Percentiles rank a stretch among this genome's conserved stretches.
Conservation (phyloP, 2,888 invertebrate species). For the Drosophila diplacantha region DNA sequence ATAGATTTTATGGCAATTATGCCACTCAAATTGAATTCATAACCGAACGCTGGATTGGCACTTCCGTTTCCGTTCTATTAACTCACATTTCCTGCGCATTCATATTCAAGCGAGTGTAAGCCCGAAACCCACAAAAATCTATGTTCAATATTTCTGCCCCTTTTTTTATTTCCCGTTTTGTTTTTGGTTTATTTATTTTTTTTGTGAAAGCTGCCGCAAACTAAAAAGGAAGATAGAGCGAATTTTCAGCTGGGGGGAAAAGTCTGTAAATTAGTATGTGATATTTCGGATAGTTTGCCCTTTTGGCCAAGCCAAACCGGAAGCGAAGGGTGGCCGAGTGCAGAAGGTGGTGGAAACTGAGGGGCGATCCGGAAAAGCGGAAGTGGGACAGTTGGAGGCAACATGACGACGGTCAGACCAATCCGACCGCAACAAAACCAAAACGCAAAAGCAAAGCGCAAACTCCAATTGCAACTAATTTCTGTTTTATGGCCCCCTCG, state of each 20-base stretch:
- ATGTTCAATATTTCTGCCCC: constrained; percentile 23
- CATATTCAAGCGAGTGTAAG: constrained; percentile 41
- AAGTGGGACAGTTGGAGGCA: constrained; percentile 25
- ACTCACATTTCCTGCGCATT: constrained; percentile 56
- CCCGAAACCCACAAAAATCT: constrained; percentile 37
- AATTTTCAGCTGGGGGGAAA: constrained; percentile 28
- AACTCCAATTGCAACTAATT: constrained; percentile 71
- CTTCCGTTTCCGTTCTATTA: constrained; percentile 61
- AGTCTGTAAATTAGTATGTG: constrained; percentile 63
- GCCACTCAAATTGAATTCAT: constrained; percentile 33
- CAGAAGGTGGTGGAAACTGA: not conserved
- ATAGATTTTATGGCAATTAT: constrained; percentile 26
- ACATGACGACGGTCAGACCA: constrained; percentile 40
- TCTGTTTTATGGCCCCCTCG: constrained; percentile 60
- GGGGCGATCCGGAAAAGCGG: constrained; percentile 1
- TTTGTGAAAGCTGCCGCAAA: constrained; percentile 11
- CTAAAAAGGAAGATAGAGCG: constrained; percentile 9
- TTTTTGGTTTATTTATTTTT: constrained; percentile 1
- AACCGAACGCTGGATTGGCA: constrained; percentile 37
- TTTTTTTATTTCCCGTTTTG: not conserved
- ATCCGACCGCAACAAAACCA: constrained; percentile 62
- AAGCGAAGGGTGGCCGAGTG: constrained; percentile 42
- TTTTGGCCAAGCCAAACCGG: constrained; percentile 55
- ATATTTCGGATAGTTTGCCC: constrained; percentile 64
- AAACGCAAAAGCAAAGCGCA: constrained; percentile 67